Evolutionary conservation across 2,888 invertebrate genomes (phyloP).

Genomic region (Synergus japonicus): DNA sequence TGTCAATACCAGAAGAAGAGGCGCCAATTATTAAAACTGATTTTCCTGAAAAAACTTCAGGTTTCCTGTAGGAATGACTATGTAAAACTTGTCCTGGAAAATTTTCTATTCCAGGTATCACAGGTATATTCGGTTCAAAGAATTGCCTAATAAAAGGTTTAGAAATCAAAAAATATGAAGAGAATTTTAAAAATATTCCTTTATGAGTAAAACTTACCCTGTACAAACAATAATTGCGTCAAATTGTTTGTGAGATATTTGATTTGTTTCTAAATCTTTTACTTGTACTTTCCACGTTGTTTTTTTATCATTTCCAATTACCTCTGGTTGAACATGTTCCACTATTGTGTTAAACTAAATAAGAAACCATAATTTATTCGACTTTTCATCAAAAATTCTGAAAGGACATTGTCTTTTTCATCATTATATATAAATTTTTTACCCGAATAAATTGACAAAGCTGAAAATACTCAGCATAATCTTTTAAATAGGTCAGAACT

Average conservation of each 20-base stretch:
- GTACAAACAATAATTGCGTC: slow-evolving; percentile 22
- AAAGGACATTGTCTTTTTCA: too few relatives aligned
- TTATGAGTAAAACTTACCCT: not conserved
- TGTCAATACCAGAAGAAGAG: slow-evolving; percentile 86
- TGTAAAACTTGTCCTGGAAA: slow-evolving; percentile 83
- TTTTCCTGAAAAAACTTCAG: slow-evolving; percentile 80
- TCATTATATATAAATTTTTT: not conserved
- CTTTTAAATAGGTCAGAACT: slow-evolving; percentile 80
- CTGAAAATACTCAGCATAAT: slow-evolving; percentile 82
- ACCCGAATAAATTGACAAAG: slow-evolving; percentile 83
- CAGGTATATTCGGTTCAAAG: slow-evolving; percentile 78
- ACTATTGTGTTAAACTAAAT: slow-evolving; percentile 14
- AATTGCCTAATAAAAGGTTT: slow-evolving; percentile 76
- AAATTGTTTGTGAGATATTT: slow-evolving; percentile 8
- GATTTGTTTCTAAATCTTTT: slow-evolving; percentile 11
- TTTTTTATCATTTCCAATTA: slow-evolving; percentile 5
- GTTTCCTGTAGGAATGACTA: slow-evolving; percentile 86
- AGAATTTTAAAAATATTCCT: not conserved
- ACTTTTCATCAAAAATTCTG: not conserved
- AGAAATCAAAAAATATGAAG: not conserved
- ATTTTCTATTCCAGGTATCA: slow-evolving; percentile 77
- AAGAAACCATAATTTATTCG: not conserved
- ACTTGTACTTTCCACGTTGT: slow-evolving; percentile 24
- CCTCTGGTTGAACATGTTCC: slow-evolving; percentile 21
- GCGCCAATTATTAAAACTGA: slow-evolving; percentile 85